Evolutionary conservation across 2,888 invertebrate genomes (phyloP), one percentile per base, ranked within the genome.

Genomic region (Caenorhabditis angaria): DNA sequence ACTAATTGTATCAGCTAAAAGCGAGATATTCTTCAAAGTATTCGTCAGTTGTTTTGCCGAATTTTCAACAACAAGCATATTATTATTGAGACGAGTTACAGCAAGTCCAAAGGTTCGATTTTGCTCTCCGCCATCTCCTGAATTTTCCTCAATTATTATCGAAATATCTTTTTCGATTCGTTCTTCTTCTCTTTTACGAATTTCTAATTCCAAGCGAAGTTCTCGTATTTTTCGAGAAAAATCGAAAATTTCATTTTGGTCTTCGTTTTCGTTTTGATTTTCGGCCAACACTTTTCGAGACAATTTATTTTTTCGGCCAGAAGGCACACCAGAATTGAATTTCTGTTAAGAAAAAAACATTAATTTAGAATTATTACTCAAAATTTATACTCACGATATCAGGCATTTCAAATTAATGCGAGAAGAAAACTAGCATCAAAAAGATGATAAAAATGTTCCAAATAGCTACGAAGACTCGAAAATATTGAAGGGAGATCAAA

Each of bases 11-110:
- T 84, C 85, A 1, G 87, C 85, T 14, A 86, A 61, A 4, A 62
- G 69, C 10, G 85, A 82, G 1, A 83, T 82, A 14, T 77, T 77
- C 14, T 82, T 78, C 24, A 97, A 94, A 91, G 94, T 94, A 68
- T 91, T 91, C 3, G 93, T 92, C 32, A 99, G 91, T 78, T 93
- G 92, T 78, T 92, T 92, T 1, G 94, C 92, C 88, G 94, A 94
- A 0, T 90, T 89, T 86, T 92, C 92, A 18, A 94, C 81, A 20
- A 79, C 59, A 28, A 82, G 67, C 80, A 78, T 67, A 29, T 71
- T 63, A 60, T 82, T 84, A 63, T 82, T 83, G 63, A 87, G 71
- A 1, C 83, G 81, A 14, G 84, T 83, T 4, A 85, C 81, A 0
- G 83, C 82, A 47, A 83, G 72, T 8, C 83, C 82, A 57, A 86